Evolutionary conservation across 2,797 vertebrate genomes (phyloP), one percentile per base, ranked within the genome.

Genomic region (Propithecus deckenii): DNA sequence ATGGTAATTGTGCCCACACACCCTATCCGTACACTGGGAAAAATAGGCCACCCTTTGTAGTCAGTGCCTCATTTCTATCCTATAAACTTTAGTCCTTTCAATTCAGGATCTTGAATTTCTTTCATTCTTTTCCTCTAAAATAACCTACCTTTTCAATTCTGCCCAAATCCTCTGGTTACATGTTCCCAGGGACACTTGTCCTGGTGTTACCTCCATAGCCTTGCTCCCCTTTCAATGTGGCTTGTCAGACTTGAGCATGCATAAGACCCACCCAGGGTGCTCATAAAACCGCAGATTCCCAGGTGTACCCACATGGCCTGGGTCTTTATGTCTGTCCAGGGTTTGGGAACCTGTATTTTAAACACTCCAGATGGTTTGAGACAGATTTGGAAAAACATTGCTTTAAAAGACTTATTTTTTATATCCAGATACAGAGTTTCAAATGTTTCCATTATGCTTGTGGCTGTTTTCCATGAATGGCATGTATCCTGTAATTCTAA

Each of bases 41-140:
- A 97, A 97, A 95, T 50, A 98, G 96, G 91, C 97, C 86, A 25
- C 91, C 41, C 91, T 98, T 98, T 98, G 92, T 94, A 96, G 90
- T 97, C 87, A 52, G 86, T 38, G 20, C 93, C 71, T 86, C 20
- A 22, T 80, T 94, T 79, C n/a, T 72, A 43, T 96, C 89, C 22
- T 65, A 63, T 89, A 86, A 94, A 95, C 91, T 94, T 97, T 81
- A 98, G 97, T 76, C 93, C 57, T 97, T 98, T 98, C 76, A 71
- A 48, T 71, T 94, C 48, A 93, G 78, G 67, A 83, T 72, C 97
- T 96, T 67, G 57, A 22, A 8, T 97, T 98, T 92, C 96, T 96
- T 92, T 96, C 65, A 71, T 38, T 93, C 83, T 93, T 96, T 87
- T 78, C 86, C 81, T 86, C 65, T 98, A 78, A 96, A 98, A 97